Conservation (phyloP, 2,113 vertebrate species). For the Anguilla rostrata region DNA sequence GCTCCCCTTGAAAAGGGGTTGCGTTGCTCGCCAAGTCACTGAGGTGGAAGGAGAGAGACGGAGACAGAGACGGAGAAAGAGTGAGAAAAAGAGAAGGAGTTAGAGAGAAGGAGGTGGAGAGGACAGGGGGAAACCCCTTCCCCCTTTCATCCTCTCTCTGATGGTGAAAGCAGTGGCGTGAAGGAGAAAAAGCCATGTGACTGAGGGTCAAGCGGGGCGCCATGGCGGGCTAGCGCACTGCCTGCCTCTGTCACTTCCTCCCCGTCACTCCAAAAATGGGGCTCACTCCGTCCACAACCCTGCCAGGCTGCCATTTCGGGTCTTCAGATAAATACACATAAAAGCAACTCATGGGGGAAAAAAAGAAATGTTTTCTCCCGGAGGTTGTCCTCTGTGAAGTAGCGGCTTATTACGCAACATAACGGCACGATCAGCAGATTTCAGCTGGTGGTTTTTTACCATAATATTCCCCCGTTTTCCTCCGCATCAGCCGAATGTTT, state of each 20-base stretch:
- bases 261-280: not conserved
- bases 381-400: too few relatives aligned
- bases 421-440: too few relatives aligned
- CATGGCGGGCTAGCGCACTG: not conserved
- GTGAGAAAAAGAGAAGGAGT: not conserved
- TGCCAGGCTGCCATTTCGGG: not conserved
- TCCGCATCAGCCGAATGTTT: too few relatives aligned
- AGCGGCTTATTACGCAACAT: too few relatives aligned
- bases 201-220: not conserved
- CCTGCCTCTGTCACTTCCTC: not conserved
- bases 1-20: constrained; percentile 5
- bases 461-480: too few relatives aligned
- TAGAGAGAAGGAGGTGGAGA: not conserved
- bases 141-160: not conserved
- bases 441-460: too few relatives aligned
- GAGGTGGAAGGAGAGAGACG: not conserved
- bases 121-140: not conserved
- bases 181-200: not conserved
- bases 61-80: not conserved
- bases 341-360: too few relatives aligned
- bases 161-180: not conserved
- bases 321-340: not conserved
- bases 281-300: not conserved
- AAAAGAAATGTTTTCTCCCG: too few relatives aligned
- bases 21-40: not conserved